Conservation (phyloP, 1,140 invertebrate species). For the Dinoponera quadriceps region DNA sequence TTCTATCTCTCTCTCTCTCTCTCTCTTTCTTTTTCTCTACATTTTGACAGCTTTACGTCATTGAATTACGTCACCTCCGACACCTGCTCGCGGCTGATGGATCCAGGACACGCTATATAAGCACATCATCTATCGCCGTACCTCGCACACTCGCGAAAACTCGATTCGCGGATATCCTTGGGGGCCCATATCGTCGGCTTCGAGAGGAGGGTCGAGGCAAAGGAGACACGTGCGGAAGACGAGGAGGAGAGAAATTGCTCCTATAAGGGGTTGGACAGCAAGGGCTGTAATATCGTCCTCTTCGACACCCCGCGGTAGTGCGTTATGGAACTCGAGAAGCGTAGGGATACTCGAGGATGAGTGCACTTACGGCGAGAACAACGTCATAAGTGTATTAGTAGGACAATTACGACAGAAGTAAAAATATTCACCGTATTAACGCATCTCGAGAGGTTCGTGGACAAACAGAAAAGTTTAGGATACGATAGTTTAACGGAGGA, state of each 20-base stretch:
- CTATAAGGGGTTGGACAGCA: constrained; percentile 1
- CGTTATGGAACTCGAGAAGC: background rate
- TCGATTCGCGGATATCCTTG: constrained; percentile 43
- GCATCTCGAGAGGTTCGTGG: background rate
- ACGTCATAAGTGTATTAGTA: background rate
- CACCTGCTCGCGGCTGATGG: background rate
- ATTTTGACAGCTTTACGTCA: background rate
- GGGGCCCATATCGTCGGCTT: constrained; percentile 22
- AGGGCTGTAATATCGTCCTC: constrained; percentile 1
- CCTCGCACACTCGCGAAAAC: constrained; percentile 17
- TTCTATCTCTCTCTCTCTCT: too few species aligned
- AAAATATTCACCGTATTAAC: background rate
- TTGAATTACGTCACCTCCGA: background rate
- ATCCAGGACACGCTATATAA: background rate
- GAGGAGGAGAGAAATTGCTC: constrained; percentile 36
- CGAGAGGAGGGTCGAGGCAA: background rate
- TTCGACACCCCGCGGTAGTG: background rate
- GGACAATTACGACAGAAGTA: background rate
- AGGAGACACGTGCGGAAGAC: constrained; percentile 11
- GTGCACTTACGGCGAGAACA: background rate
- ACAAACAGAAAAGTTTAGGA: too few species aligned
- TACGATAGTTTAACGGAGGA: too few species aligned
- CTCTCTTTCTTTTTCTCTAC: too few species aligned
- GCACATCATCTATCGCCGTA: constrained; percentile 13
- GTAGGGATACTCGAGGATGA: constrained; percentile 14